Base-by-base conservation (phyloP, 2,113 vertebrate species). In the Ictidomys tridecemlineatus region DNA sequence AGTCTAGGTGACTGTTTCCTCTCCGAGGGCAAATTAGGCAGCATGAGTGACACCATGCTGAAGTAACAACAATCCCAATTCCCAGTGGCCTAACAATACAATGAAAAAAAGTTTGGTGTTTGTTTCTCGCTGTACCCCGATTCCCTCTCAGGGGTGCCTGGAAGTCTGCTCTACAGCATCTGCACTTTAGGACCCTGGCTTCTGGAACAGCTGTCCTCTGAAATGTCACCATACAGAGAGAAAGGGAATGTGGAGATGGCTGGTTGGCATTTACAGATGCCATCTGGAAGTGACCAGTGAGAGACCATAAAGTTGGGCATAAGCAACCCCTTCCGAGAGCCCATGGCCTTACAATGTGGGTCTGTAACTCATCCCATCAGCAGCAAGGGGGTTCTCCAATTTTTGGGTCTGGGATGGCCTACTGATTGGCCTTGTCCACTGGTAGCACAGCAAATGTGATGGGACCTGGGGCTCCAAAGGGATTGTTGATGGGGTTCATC, bases 1-100 rank as follows among this genome's bases (percentile, higher is more conserved):
- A 67, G 42, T 82, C 39, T 51, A 32, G 18, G 22, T 8, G 0
- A 0, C 10, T 67, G 16, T 0, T 45, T 86, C 51, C 22, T 48
- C 34, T 69, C n/a, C 78, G 48, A 8, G 32, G 56, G 56, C 34
- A 7, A 45, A 45, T n/a, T 12, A 45, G 67, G 72, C n/a, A 69
- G 45, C 37, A 34, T 32, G 45, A 80, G 78, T 48, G 67, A n/a
- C 7, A 12, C 11, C 4, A 2, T 18, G 37, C 53, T 24, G 0
- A 10, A n/a, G 42, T 86, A 70, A 86, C 76, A 87, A 45, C 39
- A 70, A 30, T 12, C 39, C 39, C 37, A 14, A 13, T 32, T 58
- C 78, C 48, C 65, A 70, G 51, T 37, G 37, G 69, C 37, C 12
- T 45, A 45, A 61, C 67, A 61, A 39, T 3, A 39, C 39, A 39